Conservation (phyloP, 2,888 invertebrate species). For the Calameuta pallipes region DNA sequence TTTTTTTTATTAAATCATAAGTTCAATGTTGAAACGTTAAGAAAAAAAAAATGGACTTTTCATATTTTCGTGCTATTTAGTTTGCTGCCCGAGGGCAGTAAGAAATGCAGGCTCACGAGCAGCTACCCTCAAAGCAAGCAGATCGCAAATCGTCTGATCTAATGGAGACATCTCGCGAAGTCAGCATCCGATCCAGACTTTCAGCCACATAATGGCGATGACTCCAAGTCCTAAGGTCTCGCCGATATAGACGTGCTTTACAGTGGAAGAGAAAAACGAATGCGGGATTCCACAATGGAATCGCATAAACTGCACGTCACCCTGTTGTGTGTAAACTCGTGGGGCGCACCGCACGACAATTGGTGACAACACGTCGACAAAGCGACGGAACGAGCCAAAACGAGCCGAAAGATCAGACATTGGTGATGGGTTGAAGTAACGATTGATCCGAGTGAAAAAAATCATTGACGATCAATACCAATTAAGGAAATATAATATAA, state of each 20-base stretch:
- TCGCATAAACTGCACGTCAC: constrained; percentile 58
- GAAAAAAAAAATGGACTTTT: not conserved
- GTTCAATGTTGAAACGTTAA: too few relatives aligned
- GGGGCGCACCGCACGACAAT: constrained; percentile 58
- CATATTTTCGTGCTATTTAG: too few relatives aligned
- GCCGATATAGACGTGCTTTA: constrained; percentile 16
- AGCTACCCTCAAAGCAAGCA: constrained; percentile 7
- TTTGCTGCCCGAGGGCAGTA: not conserved
- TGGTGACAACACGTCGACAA: constrained; percentile 59
- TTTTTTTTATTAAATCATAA: too few relatives aligned
- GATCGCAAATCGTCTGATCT: constrained; percentile 6
- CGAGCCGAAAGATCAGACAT: constrained; percentile 31
- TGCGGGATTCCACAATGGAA: constrained; percentile 48
- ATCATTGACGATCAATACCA: too few relatives aligned
- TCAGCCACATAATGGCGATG: constrained; percentile 30
- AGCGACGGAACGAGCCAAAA: constrained; percentile 46
- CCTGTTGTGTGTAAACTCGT: constrained; percentile 63
- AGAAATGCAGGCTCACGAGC: not conserved
- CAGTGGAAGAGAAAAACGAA: constrained; percentile 22
- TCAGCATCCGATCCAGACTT: constrained; percentile 19
- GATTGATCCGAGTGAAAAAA: too few relatives aligned
- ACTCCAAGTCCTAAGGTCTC: constrained; percentile 12
- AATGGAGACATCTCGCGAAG: constrained; percentile 31
- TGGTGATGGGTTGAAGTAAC: not conserved
- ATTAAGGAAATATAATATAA: too few relatives aligned